Conservation (phyloP, 2,888 invertebrate genomes). For the Hypsopygia costalis region DNA sequence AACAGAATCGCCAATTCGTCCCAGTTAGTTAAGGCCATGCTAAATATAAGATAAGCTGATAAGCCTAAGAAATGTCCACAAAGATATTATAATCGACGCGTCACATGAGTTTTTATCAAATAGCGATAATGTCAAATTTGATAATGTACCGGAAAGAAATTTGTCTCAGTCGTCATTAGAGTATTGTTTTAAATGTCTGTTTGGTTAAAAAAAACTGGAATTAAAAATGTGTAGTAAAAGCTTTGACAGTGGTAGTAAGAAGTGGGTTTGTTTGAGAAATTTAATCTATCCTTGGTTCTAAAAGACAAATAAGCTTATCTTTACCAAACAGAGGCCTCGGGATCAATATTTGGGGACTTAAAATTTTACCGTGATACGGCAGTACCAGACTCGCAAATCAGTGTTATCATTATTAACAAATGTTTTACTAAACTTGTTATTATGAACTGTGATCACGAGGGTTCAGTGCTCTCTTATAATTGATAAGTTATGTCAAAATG, state of each 20-base stretch:
- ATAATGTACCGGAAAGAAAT: conserved; percentile 48
- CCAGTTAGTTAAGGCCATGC: conserved; percentile 2
- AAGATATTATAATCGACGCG: conserved; percentile 29
- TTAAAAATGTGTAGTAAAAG: background rate
- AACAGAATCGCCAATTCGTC: no score
- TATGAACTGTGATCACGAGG: no score
- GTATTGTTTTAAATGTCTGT: conserved; percentile 20
- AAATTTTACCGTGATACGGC: conserved; percentile 5
- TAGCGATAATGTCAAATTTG: conserved; percentile 43
- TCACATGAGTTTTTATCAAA: conserved; percentile 31
- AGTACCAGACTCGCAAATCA: no score
- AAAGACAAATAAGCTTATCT: conserved; percentile 12
- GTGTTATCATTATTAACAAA: no score
- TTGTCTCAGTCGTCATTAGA: conserved; percentile 32
- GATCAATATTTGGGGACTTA: conserved; percentile 16
- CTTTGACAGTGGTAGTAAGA: background rate
- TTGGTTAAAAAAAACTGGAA: background rate
- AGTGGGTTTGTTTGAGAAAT: background rate
- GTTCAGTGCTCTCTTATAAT: no score
- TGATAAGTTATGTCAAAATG: no score
- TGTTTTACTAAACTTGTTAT: no score
- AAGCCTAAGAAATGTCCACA: conserved; percentile 19
- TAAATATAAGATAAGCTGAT: conserved; percentile 18
- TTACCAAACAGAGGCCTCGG: conserved; percentile 3
- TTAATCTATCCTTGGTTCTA: conserved; percentile 4